These are phyloP conservation scores for Achroia grisella DNA, from an alignment of 1,140 invertebrate species.

Conservation along the genomic window DNA sequence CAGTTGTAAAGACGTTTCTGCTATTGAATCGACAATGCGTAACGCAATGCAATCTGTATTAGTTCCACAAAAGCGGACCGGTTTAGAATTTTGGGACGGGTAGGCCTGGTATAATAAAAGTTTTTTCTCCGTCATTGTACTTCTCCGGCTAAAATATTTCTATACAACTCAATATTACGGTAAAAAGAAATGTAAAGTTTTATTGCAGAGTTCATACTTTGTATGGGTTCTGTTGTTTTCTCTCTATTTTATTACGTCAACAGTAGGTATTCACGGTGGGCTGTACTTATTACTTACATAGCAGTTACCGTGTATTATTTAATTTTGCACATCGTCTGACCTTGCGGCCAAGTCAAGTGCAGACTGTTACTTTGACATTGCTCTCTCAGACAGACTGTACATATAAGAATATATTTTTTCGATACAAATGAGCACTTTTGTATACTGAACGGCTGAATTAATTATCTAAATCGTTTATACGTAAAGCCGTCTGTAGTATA, in stretches of 20 bases:
- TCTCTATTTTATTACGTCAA: neutral
- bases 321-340: slow-evolving; percentile 22
- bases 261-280: neutral
- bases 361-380: slow-evolving; percentile 24
- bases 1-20: slow-evolving; percentile 1
- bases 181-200: neutral
- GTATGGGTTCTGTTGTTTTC: slow-evolving; percentile 1
- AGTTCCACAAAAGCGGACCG: slow-evolving; percentile 27
- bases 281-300: neutral
- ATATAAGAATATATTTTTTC: too few species aligned
- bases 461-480: too few species aligned
- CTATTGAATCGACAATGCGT: slow-evolving; percentile 17
- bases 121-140: slow-evolving; percentile 6
- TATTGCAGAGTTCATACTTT: neutral
- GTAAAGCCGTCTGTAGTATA: too few species aligned
- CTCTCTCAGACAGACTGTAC: slow-evolving; percentile 13
- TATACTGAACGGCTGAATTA: too few species aligned
- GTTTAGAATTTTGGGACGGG: slow-evolving; percentile 31
- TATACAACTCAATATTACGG: neutral
- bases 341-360: slow-evolving; percentile 28
- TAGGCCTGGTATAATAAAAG: slow-evolving; percentile 25
- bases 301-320: neutral
- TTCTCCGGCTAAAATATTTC: slow-evolving; percentile 2
- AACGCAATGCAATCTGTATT: slow-evolving; percentile 34
- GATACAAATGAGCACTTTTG: too few species aligned